Conservation (phyloP, 2,113 vertebrate genomes). For the Elachura formosa region DNA sequence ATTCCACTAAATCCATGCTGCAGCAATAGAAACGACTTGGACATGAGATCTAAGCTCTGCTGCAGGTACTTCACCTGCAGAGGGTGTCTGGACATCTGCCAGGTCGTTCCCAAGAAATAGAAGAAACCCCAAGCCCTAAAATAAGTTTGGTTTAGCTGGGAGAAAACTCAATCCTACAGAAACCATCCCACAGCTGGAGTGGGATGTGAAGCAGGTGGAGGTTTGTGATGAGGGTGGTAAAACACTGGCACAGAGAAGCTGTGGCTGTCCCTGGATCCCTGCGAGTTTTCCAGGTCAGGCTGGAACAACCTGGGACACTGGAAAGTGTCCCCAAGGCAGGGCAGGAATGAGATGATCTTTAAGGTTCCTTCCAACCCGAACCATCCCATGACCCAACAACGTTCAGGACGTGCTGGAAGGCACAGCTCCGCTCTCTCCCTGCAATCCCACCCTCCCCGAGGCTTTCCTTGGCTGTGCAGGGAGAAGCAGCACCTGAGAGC, state of each 20-base stretch:
- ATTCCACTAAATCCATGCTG: accelerated
- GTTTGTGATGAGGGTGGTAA: not conserved
- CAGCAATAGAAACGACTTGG: not conserved
- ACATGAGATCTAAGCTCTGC: not conserved
- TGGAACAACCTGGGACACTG: accelerated
- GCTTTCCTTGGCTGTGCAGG: not conserved
- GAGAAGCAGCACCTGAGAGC: not conserved
- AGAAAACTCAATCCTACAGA: not conserved
- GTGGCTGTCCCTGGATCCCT: not conserved
- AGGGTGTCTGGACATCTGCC: not conserved
- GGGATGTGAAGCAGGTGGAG: not conserved
- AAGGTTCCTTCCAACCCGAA: not conserved
- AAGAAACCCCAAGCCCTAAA: not conserved
- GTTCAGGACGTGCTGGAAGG: not conserved
- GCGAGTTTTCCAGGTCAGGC: not conserved
- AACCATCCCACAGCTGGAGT: accelerated
- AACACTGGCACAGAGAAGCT: not conserved
- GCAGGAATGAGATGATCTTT: not conserved
- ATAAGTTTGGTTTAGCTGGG: not conserved
- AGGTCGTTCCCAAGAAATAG: not conserved
- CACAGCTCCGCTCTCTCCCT: not conserved
- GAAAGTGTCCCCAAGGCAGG: not conserved
- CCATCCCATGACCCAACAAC: not conserved
- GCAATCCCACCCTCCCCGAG: not conserved
- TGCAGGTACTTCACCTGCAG: not conserved